Base-by-base conservation (phyloP, 2,797 vertebrate genomes). In the Parauchenoglanis ngamensis region DNA sequence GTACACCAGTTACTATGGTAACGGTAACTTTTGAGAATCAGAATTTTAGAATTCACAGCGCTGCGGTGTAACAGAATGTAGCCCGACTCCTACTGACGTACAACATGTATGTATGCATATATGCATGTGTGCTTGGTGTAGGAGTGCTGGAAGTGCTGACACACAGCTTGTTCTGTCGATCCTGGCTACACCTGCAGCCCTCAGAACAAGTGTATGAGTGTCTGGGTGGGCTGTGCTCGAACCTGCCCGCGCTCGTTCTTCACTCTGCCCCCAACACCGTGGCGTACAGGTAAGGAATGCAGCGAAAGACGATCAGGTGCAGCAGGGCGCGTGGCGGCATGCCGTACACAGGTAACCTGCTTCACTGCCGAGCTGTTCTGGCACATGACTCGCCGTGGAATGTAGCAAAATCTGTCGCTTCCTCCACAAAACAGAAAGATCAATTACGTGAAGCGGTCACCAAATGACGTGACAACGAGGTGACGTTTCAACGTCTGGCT, bases 141-240 rank as follows among this genome's bases (percentile, higher is more conserved):
- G 12, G 44, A 75, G 23, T 21, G 19, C 4, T 56, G 40, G 40
- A 56, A 4, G 3, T 25, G 77, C 11, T 61, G 56, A 56, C 52
- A 49, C 44, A 75, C 72, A 13, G 44, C 44, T 31, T 28, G 21
- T 28, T 56, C 28, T 35, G 49, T 44, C 40, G 28, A 89, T 83
- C 21, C 76, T 94, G 96, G 95, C 96, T 98, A 98, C 97, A 98
- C 97, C 97, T 98, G 97, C 93, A 96, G 96, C 96, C 72, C 95
- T 95, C 95, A 93, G 97, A 98, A 98, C 97, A 98, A 98, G 97
- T 98, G 97, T 98, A 97, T 97, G 96, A 97, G 96, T 97, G 97
- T 97, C 96, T 96, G 86, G 90, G 94, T 88, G 85, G 85, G 94
- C 94, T 94, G 87, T 97, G 97, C 95, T 96, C 93, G 10, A 88